A percentile compares a stretch with the other conserved stretches of the same genome.
phyloP scores from a whole-genome alignment of 2,113 vertebrate genomes.

The Leuciscus idus region DNA sequence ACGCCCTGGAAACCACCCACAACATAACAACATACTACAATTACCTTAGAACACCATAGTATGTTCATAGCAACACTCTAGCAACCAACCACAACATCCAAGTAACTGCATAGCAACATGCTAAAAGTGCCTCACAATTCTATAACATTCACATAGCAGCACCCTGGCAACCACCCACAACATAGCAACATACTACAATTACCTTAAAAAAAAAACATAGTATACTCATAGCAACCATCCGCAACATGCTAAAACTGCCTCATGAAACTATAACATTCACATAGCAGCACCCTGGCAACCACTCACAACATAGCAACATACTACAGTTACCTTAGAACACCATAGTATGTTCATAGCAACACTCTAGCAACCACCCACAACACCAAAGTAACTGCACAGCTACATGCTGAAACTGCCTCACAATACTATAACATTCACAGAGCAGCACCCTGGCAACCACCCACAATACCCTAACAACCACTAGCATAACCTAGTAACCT shows the following conservation, averaged over 20 bases:
- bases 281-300: too few species aligned
- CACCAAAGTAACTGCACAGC: not conserved
- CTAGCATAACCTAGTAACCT: not conserved
- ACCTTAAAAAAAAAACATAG: not conserved
- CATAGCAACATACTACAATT: not conserved
- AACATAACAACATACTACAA: not conserved
- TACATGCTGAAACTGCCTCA: not conserved
- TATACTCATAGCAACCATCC: too few species aligned
- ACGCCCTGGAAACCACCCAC: not conserved
- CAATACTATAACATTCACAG: too few species aligned
- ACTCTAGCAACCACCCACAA: not conserved
- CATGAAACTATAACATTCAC: not conserved
- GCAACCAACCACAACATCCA: not conserved
- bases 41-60: not conserved
- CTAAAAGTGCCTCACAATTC: too few species aligned
- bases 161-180: not conserved
- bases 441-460: not conserved
- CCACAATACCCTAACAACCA: not conserved
- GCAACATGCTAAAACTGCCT: not conserved
- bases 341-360: not conserved
- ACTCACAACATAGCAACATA: not conserved
- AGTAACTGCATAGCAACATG: not conserved
- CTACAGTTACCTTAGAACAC: not conserved
- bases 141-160: not conserved
- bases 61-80: too few species aligned